phyloP scores from a whole-genome alignment of 1,140 invertebrate species.

The Zaprionus ornatus region DNA sequence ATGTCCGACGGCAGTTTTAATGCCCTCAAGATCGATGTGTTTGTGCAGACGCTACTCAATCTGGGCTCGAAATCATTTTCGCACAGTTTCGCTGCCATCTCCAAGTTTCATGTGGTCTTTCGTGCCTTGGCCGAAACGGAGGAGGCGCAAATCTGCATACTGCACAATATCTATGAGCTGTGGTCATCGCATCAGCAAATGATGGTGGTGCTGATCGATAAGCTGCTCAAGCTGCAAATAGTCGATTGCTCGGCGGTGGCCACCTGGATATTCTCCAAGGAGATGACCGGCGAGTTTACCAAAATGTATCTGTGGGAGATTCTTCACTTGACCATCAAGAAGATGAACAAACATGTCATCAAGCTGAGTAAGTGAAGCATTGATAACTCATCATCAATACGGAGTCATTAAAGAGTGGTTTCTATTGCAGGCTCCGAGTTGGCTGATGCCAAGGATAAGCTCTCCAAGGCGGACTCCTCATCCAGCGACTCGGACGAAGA shows the following conservation, averaged over 20 bases:
- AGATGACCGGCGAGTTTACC: slow-evolving; percentile 97
- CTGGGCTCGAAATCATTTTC: slow-evolving; percentile 98
- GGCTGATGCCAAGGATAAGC: slow-evolving; percentile 92
- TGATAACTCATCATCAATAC: not conserved
- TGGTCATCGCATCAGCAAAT: slow-evolving; percentile 98
- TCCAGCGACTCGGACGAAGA: slow-evolving; percentile 92
- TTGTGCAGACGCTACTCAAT: slow-evolving; percentile 96
- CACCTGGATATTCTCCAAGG: slow-evolving; percentile 99
- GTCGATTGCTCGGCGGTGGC: slow-evolving; percentile 98
- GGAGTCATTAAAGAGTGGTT: not conserved
- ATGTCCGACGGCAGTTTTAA: slow-evolving; percentile 89
- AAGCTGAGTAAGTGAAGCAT: slow-evolving; percentile 87
- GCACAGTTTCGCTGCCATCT: slow-evolving; percentile 98
- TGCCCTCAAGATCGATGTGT: slow-evolving; percentile 97
- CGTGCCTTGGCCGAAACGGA: slow-evolving; percentile 96
- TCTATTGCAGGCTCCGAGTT: slow-evolving; percentile 88
- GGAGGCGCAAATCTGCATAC: slow-evolving; percentile 97
- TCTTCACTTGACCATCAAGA: slow-evolving; percentile 96
- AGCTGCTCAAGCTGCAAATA: slow-evolving; percentile 98
- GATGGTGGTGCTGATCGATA: slow-evolving; percentile 98
- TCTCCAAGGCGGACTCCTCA: slow-evolving; percentile 90
- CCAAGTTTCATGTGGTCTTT: slow-evolving; percentile 97
- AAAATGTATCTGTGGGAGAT: slow-evolving; percentile 99
- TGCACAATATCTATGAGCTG: slow-evolving; percentile 96
- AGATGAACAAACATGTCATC: slow-evolving; percentile 97